Evolutionary conservation across 2,113 vertebrate species (phyloP).

Genomic region (Chiloscyllium plagiosum): DNA sequence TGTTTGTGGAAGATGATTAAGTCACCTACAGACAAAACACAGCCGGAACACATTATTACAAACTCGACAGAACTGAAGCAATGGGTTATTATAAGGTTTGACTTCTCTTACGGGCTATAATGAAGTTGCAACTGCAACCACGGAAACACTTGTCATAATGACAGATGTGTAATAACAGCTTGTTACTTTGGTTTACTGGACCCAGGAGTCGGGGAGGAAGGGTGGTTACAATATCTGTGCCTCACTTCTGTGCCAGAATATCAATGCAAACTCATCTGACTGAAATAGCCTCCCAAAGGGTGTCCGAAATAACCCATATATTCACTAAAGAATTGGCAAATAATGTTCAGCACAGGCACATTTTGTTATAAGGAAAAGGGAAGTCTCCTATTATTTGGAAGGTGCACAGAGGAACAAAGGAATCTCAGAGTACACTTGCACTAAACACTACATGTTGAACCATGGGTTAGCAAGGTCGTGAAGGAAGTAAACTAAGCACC

Average conservation of each 20-base stretch:
- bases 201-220: neutral
- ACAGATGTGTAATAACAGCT: neutral
- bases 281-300: neutral
- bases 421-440: no score
- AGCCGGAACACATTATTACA: constrained; percentile 7
- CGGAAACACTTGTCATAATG: neutral
- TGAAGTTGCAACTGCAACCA: constrained; percentile 18
- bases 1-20: neutral
- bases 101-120: neutral
- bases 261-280: neutral
- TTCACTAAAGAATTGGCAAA: neutral
- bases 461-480: no score
- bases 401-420: no score
- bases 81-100: neutral
- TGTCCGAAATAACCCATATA: neutral
- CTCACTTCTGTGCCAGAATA: no score
- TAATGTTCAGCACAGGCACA: neutral
- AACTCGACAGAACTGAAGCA: neutral
- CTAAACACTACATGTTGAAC: no score
- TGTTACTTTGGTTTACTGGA: neutral
- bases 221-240: neutral
- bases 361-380: no score
- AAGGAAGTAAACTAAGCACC: no score
- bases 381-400: no score
- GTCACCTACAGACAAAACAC: constrained; percentile 9